A percentile compares a stretch with the other conserved stretches of the same genome.
Conservation (phyloP, 2,888 invertebrate species). For the Caenorhabditis panamensis region DNA sequence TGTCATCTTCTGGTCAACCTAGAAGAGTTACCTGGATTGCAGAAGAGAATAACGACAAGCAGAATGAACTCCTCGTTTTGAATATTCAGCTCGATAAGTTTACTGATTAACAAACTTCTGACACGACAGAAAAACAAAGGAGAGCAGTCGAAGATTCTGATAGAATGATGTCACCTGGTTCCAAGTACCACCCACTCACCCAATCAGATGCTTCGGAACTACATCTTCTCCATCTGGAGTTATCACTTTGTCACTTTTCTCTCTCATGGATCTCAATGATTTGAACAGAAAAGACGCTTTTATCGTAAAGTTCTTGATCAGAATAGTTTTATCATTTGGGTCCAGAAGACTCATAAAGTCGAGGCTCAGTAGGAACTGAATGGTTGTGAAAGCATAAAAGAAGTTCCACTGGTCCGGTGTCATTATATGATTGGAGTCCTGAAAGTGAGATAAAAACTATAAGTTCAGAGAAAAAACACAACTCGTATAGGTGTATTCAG, state of each 20-base stretch:
- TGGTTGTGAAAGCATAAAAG: no score
- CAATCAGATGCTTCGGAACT: background rate
- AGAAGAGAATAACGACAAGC: background rate
- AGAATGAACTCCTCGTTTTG: background rate
- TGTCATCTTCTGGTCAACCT: background rate
- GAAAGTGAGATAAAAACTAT: no score
- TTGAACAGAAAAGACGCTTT: no score
- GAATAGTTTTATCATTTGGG: no score
- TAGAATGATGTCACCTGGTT: background rate
- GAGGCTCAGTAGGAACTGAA: no score
- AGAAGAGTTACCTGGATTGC: no score
- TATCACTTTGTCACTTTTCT: background rate
- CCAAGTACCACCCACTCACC: background rate
- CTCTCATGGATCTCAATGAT: background rate
- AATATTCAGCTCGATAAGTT: background rate
- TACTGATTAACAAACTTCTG: background rate
- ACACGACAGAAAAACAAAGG: background rate
- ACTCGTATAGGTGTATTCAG: no score
- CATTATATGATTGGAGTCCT: no score
- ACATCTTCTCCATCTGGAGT: conserved; percentile 1
- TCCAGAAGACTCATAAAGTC: no score
- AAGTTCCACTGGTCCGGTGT: no score
- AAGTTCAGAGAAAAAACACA: no score
- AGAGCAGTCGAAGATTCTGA: background rate
- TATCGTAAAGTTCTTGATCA: no score